Conservation (phyloP, 2,797 vertebrate genomes). For the Phyllotis vaccarum region DNA sequence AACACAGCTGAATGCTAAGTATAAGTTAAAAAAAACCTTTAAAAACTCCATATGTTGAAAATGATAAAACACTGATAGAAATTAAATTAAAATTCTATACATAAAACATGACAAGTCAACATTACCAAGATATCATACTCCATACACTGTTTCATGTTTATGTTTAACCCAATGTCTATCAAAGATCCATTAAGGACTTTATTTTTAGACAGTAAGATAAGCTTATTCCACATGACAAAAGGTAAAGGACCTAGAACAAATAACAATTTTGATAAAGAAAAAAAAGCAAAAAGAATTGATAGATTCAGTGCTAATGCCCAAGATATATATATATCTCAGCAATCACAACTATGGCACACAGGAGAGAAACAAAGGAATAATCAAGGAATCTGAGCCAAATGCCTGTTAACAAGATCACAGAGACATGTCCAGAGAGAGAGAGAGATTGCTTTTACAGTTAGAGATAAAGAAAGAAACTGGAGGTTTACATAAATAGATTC, state of each 20-base stretch:
- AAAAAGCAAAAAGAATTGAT: not conserved
- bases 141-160: no score
- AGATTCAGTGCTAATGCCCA: accelerated
- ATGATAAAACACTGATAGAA: not conserved
- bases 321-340: not conserved
- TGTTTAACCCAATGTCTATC: not conserved
- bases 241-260: not conserved
- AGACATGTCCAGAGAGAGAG: not conserved
- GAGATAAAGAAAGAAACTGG: not conserved
- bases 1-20: not conserved
- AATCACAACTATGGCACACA: accelerated
- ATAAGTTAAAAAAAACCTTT: not conserved
- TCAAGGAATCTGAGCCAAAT: not conserved
- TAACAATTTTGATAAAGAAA: not conserved
- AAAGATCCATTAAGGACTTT: not conserved
- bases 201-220: not conserved
- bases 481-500: not conserved
- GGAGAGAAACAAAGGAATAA: not conserved
- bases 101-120: not conserved
- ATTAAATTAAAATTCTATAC: not conserved
- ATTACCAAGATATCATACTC: not conserved
- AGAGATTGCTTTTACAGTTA: not conserved
- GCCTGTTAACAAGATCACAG: not conserved
- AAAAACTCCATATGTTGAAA: not conserved
- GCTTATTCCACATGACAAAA: not conserved